These are phyloP conservation scores for Hippopotamus amphibius DNA, from an alignment of 2,113 vertebrate species.

Conservation along the genomic window DNA sequence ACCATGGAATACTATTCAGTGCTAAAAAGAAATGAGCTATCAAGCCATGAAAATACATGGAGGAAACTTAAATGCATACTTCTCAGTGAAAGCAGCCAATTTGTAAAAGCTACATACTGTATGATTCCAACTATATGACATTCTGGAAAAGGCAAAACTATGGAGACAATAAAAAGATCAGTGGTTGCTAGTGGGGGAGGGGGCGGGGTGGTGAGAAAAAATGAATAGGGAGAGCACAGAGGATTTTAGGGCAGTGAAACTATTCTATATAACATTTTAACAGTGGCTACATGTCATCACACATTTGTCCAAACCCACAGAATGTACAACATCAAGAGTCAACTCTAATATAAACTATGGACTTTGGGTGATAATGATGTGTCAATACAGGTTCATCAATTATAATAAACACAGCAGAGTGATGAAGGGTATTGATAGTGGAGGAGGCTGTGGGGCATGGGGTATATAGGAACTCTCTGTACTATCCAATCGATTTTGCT, in stretches of 20 bases:
- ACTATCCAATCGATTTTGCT: not conserved
- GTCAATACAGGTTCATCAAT: not conserved
- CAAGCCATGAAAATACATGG: not conserved
- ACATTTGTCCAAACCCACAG: not conserved
- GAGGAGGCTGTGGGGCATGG: not conserved
- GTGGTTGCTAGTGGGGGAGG: not conserved
- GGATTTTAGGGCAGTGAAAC: not conserved
- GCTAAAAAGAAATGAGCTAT: not conserved
- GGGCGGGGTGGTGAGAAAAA: not conserved
- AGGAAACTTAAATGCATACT: not conserved
- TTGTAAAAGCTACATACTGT: not conserved
- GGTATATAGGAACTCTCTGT: not conserved
- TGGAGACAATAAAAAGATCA: not conserved
- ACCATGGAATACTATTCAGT: not conserved
- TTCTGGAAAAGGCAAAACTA: not conserved
- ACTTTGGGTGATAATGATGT: not conserved
- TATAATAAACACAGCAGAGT: not conserved
- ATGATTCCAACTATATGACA: not conserved
- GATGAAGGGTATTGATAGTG: not conserved
- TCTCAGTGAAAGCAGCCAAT: not conserved
- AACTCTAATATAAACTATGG: not conserved
- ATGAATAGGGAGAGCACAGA: not conserved
- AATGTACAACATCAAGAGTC: not conserved
- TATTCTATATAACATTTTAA: not conserved
- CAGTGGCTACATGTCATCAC: not conserved